Conservation (phyloP, 1,140 invertebrate species). For the Pteromalus puparum region DNA sequence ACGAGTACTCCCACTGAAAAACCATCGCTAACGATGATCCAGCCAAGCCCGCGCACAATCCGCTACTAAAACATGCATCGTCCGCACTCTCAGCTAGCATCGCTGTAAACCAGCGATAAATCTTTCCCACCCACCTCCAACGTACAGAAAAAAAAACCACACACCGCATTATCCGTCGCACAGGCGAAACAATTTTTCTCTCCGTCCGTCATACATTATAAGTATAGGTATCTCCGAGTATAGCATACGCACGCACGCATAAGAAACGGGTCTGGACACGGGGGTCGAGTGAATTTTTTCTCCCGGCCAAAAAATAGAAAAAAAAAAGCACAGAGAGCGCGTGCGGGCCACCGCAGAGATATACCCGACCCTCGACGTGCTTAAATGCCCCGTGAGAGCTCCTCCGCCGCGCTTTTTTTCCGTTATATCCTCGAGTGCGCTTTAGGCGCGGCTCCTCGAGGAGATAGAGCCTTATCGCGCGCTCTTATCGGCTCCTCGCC, state of each 20-base stretch:
- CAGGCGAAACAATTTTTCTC: conserved; percentile 4
- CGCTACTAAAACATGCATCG: no score
- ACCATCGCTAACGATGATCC: no score
- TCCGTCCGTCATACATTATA: not conserved
- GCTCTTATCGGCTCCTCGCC: not conserved
- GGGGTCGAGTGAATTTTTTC: conserved; percentile 7
- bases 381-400: not conserved
- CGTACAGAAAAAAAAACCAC: not conserved
- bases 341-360: not conserved
- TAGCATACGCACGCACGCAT: conserved; percentile 7
- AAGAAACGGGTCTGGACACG: not conserved
- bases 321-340: not conserved
- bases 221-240: not conserved
- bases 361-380: not conserved
- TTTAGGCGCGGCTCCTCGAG: not conserved
- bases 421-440: not conserved
- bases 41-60: no score
- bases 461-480: not conserved
- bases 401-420: not conserved
- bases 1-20: no score
- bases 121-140: not conserved
- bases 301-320: not conserved
- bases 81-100: not conserved
- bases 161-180: not conserved
- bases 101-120: not conserved